Evolutionary conservation across 64 coral and sea anemone genomes (phyloP).

Genomic region (Montipora efflorescens): DNA sequence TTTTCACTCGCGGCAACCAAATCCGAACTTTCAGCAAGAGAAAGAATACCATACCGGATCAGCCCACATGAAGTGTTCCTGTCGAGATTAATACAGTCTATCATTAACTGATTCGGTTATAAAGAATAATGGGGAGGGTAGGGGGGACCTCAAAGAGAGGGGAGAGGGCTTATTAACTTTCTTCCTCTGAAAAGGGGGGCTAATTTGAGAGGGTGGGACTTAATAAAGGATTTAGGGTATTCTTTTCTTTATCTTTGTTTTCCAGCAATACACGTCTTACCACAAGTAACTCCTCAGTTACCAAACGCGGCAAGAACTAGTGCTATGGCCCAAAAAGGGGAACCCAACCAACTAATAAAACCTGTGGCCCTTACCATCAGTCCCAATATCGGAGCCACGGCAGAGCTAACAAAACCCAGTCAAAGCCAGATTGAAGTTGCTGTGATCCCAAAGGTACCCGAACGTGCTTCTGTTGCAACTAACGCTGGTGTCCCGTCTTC

Average conservation of each 20-base stretch:
- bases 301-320: neutral
- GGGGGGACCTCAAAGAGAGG: no score
- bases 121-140: no score
- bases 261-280: neutral
- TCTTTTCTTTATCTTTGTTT: neutral
- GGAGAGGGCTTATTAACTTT: no score
- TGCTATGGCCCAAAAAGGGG: neutral
- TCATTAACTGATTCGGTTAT: no score
- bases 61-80: no score
- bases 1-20: no score
- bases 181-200: no score
- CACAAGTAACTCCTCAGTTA: neutral
- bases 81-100: no score
- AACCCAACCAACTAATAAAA: neutral
- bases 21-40: no score
- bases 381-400: neutral
- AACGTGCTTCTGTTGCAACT: neutral
- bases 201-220: no score
- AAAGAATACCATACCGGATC: no score
- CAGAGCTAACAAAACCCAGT: neutral
- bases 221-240: neutral
- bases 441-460: neutral
- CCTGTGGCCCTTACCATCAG: neutral
- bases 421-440: neutral
- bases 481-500: neutral